Base-by-base conservation (phyloP, 2,797 vertebrate genomes). In the Echiichthys vipera region DNA sequence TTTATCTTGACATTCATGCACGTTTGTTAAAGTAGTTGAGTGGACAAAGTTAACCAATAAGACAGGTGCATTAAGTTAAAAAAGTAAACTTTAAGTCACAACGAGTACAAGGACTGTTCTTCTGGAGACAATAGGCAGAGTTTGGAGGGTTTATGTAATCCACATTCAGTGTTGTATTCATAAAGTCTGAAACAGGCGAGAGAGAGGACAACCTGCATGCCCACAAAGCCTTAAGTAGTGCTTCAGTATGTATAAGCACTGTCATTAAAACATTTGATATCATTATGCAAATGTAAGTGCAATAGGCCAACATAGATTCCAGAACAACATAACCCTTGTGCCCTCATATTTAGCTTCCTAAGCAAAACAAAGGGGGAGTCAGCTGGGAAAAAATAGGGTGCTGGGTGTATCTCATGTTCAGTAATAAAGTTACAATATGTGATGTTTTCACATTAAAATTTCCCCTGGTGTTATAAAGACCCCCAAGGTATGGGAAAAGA, bases 281-380 rank as follows among this genome's bases (percentile, higher is more conserved):
- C 71, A 66, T 79, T 77, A 86, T 84, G 75, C 58, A 84, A 79
- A 82, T 75, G 32, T 40, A 3, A 75, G 74, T 63, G 57, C 59
- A 66, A 75, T 47, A 59, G 71, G 55, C 49, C 80, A 64, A 80
- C 67, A 47, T 15, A 64, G 50, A 80, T 72, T 80, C 77, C 56
- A 70, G 65, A 78, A 62, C 49, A 66, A 70, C 59, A 74, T 56
- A 70, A 78, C 39, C 65, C 51, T 30, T 11, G 14, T 61, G 67
- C 34, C 49, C 55, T 65, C 39, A 22, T 47, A 51, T 62, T 65
- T 62, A 71, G 67, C 63, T 59, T 57, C 27, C 12, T 65, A 69
- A 65, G 66, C 57, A 71, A 71, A 82, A 73, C 49, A 65, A 36
- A 37, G 65, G 47, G 37, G 40, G 57, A 45, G 47, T 56, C 47